Percentiles rank a stretch among this genome's conserved stretches.
Evolutionary conservation across 2,888 invertebrate genomes (phyloP).

Genomic region (Hermaeophaga mercurialis): DNA sequence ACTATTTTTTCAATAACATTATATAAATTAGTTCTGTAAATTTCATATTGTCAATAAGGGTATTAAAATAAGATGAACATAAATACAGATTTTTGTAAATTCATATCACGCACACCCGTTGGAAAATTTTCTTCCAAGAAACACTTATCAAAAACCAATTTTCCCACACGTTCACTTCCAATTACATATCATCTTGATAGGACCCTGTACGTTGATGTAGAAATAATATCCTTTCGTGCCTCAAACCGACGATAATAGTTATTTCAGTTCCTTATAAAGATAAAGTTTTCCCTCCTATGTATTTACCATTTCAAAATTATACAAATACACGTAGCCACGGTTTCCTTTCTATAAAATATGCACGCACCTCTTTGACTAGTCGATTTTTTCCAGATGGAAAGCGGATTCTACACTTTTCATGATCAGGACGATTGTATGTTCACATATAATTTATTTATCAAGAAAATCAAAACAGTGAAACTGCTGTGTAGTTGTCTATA

Average conservation of each 20-base stretch:
- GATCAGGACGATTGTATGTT: too few species aligned
- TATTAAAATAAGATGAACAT: too few species aligned
- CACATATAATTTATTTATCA: too few species aligned
- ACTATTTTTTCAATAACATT: too few species aligned
- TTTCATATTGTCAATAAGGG: too few species aligned
- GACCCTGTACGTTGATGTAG: conserved; percentile 26
- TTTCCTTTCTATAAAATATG: conserved; percentile 46
- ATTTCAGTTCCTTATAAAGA: conserved; percentile 44
- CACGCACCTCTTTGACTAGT: conserved; percentile 47
- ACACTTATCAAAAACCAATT: conserved; percentile 23
- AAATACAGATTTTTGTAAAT: too few species aligned
- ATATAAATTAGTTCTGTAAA: too few species aligned
- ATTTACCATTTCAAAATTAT: conserved; percentile 53
- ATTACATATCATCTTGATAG: conserved; percentile 28
- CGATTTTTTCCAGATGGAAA: too few species aligned
- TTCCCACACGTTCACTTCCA: conserved; percentile 19
- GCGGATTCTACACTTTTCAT: too few species aligned
- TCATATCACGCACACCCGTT: neutral
- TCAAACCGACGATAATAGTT: conserved; percentile 31
- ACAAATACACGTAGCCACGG: conserved; percentile 48
- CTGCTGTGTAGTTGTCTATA: too few species aligned
- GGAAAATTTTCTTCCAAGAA: conserved; percentile 15
- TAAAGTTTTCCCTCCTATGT: conserved; percentile 48
- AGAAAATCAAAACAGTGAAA: too few species aligned
- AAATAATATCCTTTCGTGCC: conserved; percentile 35